phyloP scores from a whole-genome alignment of 2,113 vertebrate genomes.

The Paracanthobrama guichenoti region DNA sequence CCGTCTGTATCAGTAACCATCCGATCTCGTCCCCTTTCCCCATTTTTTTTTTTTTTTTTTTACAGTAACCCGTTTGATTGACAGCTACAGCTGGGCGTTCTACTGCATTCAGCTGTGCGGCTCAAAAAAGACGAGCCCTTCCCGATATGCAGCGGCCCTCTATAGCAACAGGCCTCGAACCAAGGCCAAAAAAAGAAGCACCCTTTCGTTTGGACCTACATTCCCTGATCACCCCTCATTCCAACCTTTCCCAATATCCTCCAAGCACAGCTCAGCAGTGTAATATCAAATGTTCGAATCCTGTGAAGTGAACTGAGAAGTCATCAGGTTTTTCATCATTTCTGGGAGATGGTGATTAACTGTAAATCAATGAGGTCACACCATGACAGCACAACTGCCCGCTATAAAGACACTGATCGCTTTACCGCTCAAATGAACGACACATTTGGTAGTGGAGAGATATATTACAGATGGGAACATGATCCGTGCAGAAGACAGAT shows the following conservation, averaged over 20 bases:
- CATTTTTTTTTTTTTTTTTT: slow-evolving; percentile 55
- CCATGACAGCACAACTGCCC: slow-evolving; percentile 47
- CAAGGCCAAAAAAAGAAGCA: slow-evolving; percentile 78
- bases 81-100: slow-evolving; percentile 75
- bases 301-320: not conserved
- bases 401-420: slow-evolving; percentile 63
- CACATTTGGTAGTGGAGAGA: slow-evolving; percentile 61
- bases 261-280: not conserved
- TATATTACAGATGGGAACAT: slow-evolving; percentile 58
- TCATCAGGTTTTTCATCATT: not conserved
- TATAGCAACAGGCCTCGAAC: slow-evolving; percentile 78
- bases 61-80: slow-evolving; percentile 75
- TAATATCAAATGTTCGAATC: slow-evolving; percentile 40
- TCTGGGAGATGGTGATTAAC: slow-evolving; percentile 51
- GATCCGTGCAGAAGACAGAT: slow-evolving; percentile 53
- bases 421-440: slow-evolving; percentile 62
- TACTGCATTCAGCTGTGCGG: slow-evolving; percentile 73
- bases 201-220: slow-evolving; percentile 13
- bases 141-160: slow-evolving; percentile 51
- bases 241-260: slow-evolving; percentile 4
- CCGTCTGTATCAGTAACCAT: slow-evolving; percentile 29
- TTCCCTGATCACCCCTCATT: slow-evolving; percentile 31
- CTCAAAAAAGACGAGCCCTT: slow-evolving; percentile 74
- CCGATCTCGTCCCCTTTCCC: slow-evolving; percentile 65
- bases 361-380: slow-evolving; percentile 60